Evolutionary conservation across 2,797 vertebrate genomes (phyloP), one percentile per base, ranked within the genome.

Genomic region (Nannoperca australis): DNA sequence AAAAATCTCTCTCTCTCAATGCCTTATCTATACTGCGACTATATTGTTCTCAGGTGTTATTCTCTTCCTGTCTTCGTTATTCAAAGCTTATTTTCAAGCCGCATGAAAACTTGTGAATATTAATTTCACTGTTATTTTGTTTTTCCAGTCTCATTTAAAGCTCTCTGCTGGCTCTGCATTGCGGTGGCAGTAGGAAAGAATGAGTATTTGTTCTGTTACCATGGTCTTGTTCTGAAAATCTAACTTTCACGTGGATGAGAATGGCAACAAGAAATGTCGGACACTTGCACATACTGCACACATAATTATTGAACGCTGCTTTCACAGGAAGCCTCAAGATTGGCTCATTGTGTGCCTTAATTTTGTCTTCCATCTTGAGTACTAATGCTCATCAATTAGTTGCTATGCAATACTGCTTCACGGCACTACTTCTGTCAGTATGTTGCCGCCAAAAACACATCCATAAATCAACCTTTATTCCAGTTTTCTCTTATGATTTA

Each of bases 291-390:
- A 61, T 8, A 53, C 18, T 24, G 54, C 44, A 20, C 7, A 32
- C 34, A 47, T 50, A 20, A 40, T 34, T 24, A 54, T n/a, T 67
- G n/a, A 24, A 8, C 8, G 34, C 49, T 14, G 32, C 66, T 62
- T 68, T n/a, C 13, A 45, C n/a, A 3, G 14, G 34, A 30, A 22
- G 22, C 14, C 45, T 76, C 56, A 73, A 74, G 53, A 49, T 74
- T 65, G 70, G 70, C 74, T 78, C 30, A 34, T 36, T 44, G 67
- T 68, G 22, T 50, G 13, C 44, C 7, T 38, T 66, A 7, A 14
- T 3, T 40, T 62, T 24, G 68, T 62, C 22, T 61, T 45, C 3
- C n/a, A 50, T 65, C 45, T 27, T 18, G 24, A 76, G 50, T 2
- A 12, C 2, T 56, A 22, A 27, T 70, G 24, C 24, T 27, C 24